These are phyloP conservation scores for Megamerina dolium DNA, from an alignment of 2,888 invertebrate species.

Conservation along the genomic window DNA sequence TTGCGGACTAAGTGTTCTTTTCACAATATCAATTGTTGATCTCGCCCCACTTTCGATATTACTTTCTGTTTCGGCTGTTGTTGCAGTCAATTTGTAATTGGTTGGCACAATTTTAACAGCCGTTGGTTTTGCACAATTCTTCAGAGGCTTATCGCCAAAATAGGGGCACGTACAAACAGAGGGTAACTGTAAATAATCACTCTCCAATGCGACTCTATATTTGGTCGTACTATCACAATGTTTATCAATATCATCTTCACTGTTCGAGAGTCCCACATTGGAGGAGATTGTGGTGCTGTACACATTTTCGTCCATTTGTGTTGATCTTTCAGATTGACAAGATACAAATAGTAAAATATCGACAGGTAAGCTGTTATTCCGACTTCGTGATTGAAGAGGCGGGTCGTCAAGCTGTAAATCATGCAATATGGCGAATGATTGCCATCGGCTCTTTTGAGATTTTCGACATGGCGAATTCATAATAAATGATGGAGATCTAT, in stretches of 20 bases:
- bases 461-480: no score
- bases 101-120: slow-evolving; percentile 53
- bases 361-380: slow-evolving; percentile 44
- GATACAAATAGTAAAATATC: slow-evolving; percentile 28
- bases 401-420: no score
- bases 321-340: slow-evolving; percentile 18
- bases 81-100: slow-evolving; percentile 39
- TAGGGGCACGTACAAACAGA: slow-evolving; percentile 78
- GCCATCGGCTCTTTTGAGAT: no score
- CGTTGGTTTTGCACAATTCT: slow-evolving; percentile 48
- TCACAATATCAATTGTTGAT: background rate
- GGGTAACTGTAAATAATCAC: slow-evolving; percentile 55
- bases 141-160: slow-evolving; percentile 63
- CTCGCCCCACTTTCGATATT: slow-evolving; percentile 16
- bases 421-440: no score
- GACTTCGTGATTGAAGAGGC: slow-evolving; percentile 28
- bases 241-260: slow-evolving; percentile 25
- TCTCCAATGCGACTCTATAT: slow-evolving; percentile 11
- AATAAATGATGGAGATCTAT: no score
- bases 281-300: slow-evolving; percentile 12
- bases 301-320: no score
- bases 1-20: slow-evolving; percentile 25
- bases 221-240: slow-evolving; percentile 10
- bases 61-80: slow-evolving; percentile 24
- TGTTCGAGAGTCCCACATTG: slow-evolving; percentile 27